phyloP scores from a whole-genome alignment of 2,888 invertebrate genomes.

The Oeneis ivallda region DNA sequence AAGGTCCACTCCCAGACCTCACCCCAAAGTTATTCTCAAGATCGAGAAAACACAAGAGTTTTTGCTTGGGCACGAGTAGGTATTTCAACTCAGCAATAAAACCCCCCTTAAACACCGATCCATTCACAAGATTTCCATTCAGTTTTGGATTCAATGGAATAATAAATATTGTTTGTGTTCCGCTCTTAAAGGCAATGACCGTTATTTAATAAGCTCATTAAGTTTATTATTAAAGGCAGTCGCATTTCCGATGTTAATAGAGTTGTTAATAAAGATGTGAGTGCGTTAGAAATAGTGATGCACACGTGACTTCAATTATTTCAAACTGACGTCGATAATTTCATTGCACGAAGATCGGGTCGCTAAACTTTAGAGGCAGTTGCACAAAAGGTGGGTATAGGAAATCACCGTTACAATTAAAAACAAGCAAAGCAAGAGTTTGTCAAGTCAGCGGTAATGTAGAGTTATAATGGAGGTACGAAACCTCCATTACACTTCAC shows the following conservation, averaged over 20 bases:
- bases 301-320: not conserved
- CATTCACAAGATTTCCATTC: slow-evolving; percentile 7
- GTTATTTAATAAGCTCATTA: slow-evolving; percentile 33
- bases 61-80: no score
- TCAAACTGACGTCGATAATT: not conserved
- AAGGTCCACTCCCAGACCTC: no score
- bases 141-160: slow-evolving; percentile 29
- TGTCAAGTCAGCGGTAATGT: no score
- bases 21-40: no score
- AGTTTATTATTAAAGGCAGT: slow-evolving; percentile 29
- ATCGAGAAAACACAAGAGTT: no score
- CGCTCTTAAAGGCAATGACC: slow-evolving; percentile 27
- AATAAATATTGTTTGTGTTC: slow-evolving; percentile 26
- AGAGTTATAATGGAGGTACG: no score
- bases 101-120: not conserved
- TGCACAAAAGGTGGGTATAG: no score
- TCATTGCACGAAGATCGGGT: not conserved
- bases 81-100: not conserved
- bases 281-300: slow-evolving; percentile 37
- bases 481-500: not conserved
- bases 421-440: no score
- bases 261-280: slow-evolving; percentile 30
- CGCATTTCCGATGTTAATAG: slow-evolving; percentile 29
- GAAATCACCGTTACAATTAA: no score
- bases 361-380: no score